phyloP scores from a whole-genome alignment of 2,888 invertebrate species.

The Drosophila percnosoma region DNA sequence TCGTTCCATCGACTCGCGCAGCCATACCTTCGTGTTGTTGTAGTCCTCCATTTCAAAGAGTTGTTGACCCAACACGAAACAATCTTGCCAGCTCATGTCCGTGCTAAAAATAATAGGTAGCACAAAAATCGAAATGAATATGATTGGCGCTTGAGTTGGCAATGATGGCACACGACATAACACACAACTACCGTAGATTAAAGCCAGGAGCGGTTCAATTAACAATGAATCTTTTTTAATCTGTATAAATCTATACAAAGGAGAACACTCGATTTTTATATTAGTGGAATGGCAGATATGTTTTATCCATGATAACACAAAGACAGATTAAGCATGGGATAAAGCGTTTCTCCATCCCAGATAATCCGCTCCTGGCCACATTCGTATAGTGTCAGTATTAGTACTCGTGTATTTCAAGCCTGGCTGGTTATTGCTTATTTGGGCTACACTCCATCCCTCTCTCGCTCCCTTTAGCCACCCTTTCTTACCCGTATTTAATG shows the following conservation, averaged over 20 bases:
- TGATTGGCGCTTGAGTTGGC: slow-evolving; percentile 40
- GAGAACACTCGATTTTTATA: no score
- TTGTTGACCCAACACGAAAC: slow-evolving; percentile 96
- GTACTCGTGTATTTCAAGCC: slow-evolving; percentile 58
- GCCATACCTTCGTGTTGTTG: slow-evolving; percentile 97
- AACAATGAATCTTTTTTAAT: background rate
- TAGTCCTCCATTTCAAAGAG: slow-evolving; percentile 96
- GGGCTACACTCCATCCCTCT: slow-evolving; percentile 11
- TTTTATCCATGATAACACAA: background rate
- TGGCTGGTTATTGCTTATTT: slow-evolving; percentile 75
- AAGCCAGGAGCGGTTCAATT: slow-evolving; percentile 19
- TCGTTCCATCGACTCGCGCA: slow-evolving; percentile 94
- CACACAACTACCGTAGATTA: slow-evolving; percentile 16
- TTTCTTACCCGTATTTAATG: slow-evolving; percentile 89
- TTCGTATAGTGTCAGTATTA: slow-evolving; percentile 21
- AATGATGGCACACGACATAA: slow-evolving; percentile 13
- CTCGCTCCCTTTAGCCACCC: background rate
- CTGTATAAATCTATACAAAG: background rate
- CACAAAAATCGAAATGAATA: slow-evolving; percentile 59
- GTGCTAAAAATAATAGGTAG: slow-evolving; percentile 84
- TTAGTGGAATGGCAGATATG: background rate
- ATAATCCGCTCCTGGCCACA: slow-evolving; percentile 32
- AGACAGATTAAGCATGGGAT: background rate
- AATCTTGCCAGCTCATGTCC: slow-evolving; percentile 93
- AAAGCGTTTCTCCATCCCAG: background rate